phyloP scores from a whole-genome alignment of 2,797 vertebrate genomes.

The Scomberomorus guttatus region DNA sequence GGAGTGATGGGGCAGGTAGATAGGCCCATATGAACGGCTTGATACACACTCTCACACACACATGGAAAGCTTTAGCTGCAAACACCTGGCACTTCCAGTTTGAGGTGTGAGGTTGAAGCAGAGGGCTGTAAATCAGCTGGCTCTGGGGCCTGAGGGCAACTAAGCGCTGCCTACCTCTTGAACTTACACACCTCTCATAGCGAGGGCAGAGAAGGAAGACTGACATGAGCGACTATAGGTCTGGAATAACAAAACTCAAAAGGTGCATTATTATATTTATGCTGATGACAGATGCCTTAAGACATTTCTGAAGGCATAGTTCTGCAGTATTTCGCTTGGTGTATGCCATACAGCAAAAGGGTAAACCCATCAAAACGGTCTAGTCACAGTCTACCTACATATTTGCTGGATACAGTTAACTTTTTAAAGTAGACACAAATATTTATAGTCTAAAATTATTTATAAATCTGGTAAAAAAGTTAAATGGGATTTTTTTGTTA shows the following conservation, averaged over 20 bases:
- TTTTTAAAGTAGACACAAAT: not conserved
- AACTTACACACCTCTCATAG: slow-evolving; percentile 37
- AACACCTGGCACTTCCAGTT: slow-evolving; percentile 61
- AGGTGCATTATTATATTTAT: slow-evolving; percentile 14
- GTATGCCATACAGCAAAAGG: not conserved
- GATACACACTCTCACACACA: slow-evolving; percentile 16
- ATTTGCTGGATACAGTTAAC: not conserved
- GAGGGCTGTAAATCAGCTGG: slow-evolving; percentile 61
- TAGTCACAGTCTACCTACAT: not conserved
- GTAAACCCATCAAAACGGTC: not conserved
- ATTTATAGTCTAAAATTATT: not conserved
- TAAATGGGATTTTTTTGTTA: not conserved
- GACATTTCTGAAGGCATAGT: slow-evolving; percentile 13
- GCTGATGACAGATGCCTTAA: slow-evolving; percentile 21
- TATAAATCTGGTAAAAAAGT: too few species aligned
- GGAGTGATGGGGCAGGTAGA: slow-evolving; percentile 20
- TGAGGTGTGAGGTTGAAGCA: slow-evolving; percentile 43
- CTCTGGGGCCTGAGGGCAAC: slow-evolving; percentile 50
- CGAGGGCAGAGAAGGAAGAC: slow-evolving; percentile 28
- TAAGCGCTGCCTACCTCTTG: slow-evolving; percentile 37
- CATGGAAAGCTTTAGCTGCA: slow-evolving; percentile 25
- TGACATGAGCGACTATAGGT: slow-evolving; percentile 27
- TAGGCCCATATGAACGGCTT: not conserved
- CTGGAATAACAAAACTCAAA: slow-evolving; percentile 38
- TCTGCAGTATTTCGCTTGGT: slow-evolving; percentile 10